Conservation (phyloP, 1,140 invertebrate genomes). For the Sarcophaga peregrina region DNA sequence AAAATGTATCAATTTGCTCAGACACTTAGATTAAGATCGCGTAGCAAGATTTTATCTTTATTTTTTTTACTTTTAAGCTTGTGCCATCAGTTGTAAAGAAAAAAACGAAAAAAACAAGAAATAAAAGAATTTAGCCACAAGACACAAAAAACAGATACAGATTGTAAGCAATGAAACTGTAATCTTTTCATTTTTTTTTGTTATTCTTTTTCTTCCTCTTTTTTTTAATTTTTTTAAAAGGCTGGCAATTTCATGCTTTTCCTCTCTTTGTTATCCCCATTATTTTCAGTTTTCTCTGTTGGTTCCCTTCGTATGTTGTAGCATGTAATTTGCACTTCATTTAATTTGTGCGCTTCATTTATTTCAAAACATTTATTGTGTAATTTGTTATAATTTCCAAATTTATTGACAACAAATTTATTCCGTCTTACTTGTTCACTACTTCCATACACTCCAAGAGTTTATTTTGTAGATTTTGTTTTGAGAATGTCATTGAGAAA, state of each 20-base stretch:
- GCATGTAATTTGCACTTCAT: slow-evolving; percentile 14
- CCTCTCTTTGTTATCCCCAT: background rate
- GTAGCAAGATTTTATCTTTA: background rate
- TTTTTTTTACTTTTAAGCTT: background rate
- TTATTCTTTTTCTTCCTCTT: background rate
- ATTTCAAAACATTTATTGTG: background rate
- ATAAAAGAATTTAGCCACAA: background rate
- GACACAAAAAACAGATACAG: background rate
- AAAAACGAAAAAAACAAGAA: no score
- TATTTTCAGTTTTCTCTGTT: background rate
- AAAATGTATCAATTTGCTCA: slow-evolving; percentile 8
- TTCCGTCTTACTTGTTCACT: no score
- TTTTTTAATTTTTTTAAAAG: slow-evolving; percentile 3
- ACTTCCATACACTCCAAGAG: no score
- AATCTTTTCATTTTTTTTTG: no score
- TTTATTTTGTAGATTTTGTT: background rate
- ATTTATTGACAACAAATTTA: background rate
- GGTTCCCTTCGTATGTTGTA: background rate
- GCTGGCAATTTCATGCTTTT: background rate
- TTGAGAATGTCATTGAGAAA: background rate
- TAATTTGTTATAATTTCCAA: background rate
- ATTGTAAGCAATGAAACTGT: background rate
- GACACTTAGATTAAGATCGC: background rate
- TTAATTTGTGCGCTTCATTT: slow-evolving; percentile 10
- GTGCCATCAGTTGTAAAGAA: no score